Evolutionary conservation across 2,888 invertebrate genomes (phyloP).

Genomic region (Artemia sp.): DNA sequence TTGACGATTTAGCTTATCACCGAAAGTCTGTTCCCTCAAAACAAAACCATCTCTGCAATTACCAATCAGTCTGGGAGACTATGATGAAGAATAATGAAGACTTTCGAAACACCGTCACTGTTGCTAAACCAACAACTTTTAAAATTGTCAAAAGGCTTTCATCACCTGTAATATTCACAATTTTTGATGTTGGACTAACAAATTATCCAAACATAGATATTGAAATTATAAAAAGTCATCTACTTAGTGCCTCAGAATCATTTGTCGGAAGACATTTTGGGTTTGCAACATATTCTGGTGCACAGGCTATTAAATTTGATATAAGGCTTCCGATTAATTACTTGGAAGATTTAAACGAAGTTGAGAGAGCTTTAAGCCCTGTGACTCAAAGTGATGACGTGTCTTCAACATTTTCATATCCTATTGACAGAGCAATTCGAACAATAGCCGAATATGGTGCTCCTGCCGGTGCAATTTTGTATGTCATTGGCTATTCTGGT

Average conservation of each 20-base stretch:
- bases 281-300: neutral
- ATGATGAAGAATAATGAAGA: neutral
- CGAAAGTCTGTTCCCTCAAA: neutral
- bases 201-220: neutral
- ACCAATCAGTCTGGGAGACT: neutral
- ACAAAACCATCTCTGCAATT: neutral
- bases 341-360: neutral
- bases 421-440: neutral
- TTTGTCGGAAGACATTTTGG: conserved; percentile 11
- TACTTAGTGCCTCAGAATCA: neutral
- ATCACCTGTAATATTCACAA: neutral
- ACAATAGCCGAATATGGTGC: neutral
- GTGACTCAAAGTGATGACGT: neutral
- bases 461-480: neutral
- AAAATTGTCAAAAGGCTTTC: neutral
- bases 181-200: neutral
- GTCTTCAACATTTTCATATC: conserved; percentile 2
- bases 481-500: neutral
- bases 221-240: neutral
- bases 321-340: neutral
- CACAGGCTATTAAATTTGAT: neutral
- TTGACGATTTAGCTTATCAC: conserved; percentile 9
- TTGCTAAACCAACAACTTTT: neutral
- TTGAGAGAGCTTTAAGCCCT: neutral
- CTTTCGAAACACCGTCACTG: neutral